Base-by-base conservation (phyloP, 2,113 vertebrate genomes). In the Toxotes chatareus region DNA sequence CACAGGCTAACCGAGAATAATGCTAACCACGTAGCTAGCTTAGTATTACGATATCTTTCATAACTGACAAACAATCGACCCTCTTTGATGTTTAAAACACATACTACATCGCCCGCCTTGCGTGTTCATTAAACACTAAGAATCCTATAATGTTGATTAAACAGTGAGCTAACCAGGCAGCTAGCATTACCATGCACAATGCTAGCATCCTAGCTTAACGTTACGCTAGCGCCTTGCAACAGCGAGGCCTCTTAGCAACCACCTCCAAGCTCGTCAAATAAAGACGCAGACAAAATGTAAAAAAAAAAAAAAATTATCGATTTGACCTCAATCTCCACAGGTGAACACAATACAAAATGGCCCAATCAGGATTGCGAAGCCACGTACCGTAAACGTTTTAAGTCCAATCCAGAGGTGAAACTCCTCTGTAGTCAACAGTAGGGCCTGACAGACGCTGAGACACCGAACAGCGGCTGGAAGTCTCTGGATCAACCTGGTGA, bases 361-460 rank as follows among this genome's bases (percentile, higher is more conserved):
- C 8, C 8, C 1, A 13, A 32, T 23, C 12, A 0, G 6, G 0
- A 9, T 10, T 31, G 17, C 9, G 6, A 17, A 16, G 17, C 8
- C 23, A 83, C 89, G 11, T 85, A 92, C 92, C 80, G 81, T 88
- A 13, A 84, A 64, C n/a, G 64, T 73, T 81, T 84, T 2, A 13
- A 68, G 14, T 67, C 32, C 2, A 63, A 57, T 76, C 81, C 76
- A 76, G 77, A 79, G 72, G 74, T 47, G 34, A 61, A 53, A 74
- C 32, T 85, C 82, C 60, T 60, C 81, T 80, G 82, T 56, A 42
- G 69, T 79, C 57, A 63, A 69, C 62, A 86, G 49, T 57, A 77
- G 64, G 74, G 78, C 83, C 78, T 46, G 32, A 76, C 47, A 53
- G 78, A 82, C 74, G 62, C 13, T 34, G 19, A 61, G 42, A n/a